A percentile compares a stretch with the other conserved stretches of the same genome.
Evolutionary conservation across 2,888 invertebrate genomes (phyloP).

Genomic region (Maniola hyperantus): DNA sequence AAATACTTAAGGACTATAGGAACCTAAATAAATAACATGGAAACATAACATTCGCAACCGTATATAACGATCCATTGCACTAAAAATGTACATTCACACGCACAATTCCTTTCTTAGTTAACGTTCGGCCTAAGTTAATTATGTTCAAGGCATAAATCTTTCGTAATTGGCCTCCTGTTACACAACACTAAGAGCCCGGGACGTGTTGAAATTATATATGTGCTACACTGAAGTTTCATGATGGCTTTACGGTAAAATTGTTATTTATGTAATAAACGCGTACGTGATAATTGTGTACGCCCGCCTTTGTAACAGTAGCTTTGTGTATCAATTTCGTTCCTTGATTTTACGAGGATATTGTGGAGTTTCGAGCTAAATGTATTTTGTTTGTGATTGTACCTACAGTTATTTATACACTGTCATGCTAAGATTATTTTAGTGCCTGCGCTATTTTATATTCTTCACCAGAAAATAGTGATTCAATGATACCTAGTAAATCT

Average conservation of each 20-base stretch:
- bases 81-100: constrained; percentile 46
- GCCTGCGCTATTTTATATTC: no score
- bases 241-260: constrained; percentile 51
- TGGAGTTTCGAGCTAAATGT: constrained; percentile 1
- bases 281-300: constrained; percentile 46
- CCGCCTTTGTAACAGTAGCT: constrained; percentile 33
- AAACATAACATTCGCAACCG: constrained; percentile 7
- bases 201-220: constrained; percentile 82
- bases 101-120: constrained; percentile 74
- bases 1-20: background rate
- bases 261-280: constrained; percentile 51
- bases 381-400: constrained; percentile 3
- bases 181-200: constrained; percentile 77
- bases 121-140: constrained; percentile 82
- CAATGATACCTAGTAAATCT: no score
- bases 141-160: constrained; percentile 82
- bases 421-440: background rate
- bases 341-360: constrained; percentile 16
- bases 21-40: background rate
- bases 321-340: constrained; percentile 35
- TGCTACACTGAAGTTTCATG: constrained; percentile 68
- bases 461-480: no score
- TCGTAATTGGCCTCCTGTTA: constrained; percentile 82
- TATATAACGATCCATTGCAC: constrained; percentile 22
- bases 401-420: background rate